Conservation (phyloP, 2,113 vertebrate species). For the Geothlypis trichas region DNA sequence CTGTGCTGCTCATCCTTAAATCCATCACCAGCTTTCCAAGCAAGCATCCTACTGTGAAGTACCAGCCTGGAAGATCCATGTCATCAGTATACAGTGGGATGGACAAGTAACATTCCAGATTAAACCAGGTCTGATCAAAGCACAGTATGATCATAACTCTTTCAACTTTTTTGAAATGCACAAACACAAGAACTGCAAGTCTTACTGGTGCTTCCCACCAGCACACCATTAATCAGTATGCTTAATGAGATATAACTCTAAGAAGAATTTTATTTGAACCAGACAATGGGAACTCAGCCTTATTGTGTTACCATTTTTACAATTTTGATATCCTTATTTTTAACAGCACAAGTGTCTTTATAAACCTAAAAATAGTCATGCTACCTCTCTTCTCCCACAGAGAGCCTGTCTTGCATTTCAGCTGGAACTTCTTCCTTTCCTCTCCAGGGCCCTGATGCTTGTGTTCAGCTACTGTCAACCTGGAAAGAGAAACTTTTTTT, state of each 20-base stretch:
- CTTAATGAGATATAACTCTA: not conserved
- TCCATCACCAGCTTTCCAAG: not conserved
- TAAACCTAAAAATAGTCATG: not conserved
- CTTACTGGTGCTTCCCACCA: not conserved
- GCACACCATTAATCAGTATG: not conserved
- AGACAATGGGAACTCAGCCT: not conserved
- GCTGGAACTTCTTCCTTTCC: not conserved
- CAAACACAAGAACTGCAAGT: not conserved
- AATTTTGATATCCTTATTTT: not conserved
- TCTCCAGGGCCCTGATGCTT: not conserved
- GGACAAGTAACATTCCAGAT: not conserved
- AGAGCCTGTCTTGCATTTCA: not conserved
- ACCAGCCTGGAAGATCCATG: not conserved
- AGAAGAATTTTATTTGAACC: not conserved
- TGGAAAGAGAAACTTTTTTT: not conserved
- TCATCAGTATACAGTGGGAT: not conserved
- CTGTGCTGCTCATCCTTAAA: not conserved
- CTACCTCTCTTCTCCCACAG: not conserved
- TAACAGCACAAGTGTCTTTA: not conserved
- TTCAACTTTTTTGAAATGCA: not conserved
- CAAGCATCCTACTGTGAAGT: not conserved
- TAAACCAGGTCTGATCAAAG: not conserved
- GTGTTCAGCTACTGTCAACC: not conserved
- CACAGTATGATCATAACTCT: accelerated
- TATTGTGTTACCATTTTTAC: not conserved